Conservation (phyloP, 2,113 vertebrate genomes). For the Salminus brasiliensis region DNA sequence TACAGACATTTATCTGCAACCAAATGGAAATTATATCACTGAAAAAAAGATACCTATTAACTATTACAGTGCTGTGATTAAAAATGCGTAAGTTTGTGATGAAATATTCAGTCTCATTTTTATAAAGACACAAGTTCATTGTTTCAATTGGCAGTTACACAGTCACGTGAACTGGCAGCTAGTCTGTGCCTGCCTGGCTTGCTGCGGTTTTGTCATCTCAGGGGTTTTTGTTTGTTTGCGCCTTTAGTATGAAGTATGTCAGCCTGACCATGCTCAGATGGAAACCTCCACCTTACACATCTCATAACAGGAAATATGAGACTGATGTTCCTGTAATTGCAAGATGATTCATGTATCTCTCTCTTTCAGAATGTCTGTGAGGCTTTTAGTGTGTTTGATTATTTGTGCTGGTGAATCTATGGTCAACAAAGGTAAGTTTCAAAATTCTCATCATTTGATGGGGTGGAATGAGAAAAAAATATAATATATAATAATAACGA, state of each 20-base stretch:
- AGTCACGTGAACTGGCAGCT: not conserved
- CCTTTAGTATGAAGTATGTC: not conserved
- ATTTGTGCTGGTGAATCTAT: not conserved
- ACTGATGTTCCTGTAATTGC: not conserved
- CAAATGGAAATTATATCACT: too few species aligned
- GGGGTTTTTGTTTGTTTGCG: not conserved
- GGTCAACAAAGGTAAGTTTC: not conserved
- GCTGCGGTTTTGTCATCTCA: not conserved
- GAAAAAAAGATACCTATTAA: too few species aligned
- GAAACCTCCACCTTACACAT: not conserved
- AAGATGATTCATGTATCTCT: not conserved
- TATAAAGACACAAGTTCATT: not conserved
- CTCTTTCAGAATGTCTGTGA: not conserved
- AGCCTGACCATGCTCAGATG: not conserved
- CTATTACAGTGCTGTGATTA: too few species aligned
- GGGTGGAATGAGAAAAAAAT: too few species aligned
- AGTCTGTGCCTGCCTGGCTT: not conserved
- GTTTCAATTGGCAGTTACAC: not conserved
- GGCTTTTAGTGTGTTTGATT: not conserved
- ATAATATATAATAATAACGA: not conserved
- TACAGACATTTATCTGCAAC: too few species aligned
- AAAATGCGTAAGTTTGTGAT: too few species aligned
- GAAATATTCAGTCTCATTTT: too few species aligned
- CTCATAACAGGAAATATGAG: constrained; percentile 2
- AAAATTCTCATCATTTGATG: not conserved